Evolutionary conservation across 2,113 vertebrate species (phyloP).

Genomic region (Apaloderma vittatum): DNA sequence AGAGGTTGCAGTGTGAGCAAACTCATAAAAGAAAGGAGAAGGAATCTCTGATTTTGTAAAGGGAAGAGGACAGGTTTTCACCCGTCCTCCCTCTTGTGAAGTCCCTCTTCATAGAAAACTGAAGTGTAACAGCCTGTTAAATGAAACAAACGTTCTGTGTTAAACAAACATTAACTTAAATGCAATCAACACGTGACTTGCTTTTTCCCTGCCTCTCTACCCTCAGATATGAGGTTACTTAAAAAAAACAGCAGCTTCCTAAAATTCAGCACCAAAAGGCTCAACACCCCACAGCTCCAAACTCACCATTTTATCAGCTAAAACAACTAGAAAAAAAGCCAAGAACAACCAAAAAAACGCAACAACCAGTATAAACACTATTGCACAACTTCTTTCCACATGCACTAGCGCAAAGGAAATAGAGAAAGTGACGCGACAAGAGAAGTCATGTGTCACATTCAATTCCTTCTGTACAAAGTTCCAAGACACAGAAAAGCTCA

Average conservation of each 20-base stretch:
- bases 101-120: neutral
- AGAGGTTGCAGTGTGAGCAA: neutral
- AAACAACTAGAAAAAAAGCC: accelerated
- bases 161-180: neutral
- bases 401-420: neutral
- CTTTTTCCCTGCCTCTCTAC: neutral
- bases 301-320: neutral
- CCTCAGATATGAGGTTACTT: neutral
- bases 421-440: neutral
- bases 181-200: neutral
- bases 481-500: neutral
- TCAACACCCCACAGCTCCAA: neutral
- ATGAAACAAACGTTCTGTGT: neutral
- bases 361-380: neutral
- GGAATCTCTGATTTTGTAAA: neutral
- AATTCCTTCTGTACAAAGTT: neutral
- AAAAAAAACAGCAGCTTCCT: neutral
- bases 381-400: neutral
- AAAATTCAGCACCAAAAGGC: neutral
- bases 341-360: no score
- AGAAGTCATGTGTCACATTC: accelerated
- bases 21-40: neutral
- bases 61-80: neutral
- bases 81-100: neutral
- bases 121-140: neutral